phyloP scores from a whole-genome alignment of 2,888 invertebrate species.

The Notocelia uddmanniana region DNA sequence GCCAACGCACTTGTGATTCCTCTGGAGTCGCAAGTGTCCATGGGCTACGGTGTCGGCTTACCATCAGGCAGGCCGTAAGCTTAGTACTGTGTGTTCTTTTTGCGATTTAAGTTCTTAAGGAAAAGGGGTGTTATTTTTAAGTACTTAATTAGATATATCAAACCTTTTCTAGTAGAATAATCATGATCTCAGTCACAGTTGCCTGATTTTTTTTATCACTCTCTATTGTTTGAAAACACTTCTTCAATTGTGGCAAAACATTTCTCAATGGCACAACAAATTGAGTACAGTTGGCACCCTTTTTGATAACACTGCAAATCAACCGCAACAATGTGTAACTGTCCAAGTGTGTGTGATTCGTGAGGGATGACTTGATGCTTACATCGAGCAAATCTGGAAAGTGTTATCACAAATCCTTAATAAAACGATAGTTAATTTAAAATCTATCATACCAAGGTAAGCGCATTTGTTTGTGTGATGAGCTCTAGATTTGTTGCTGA shows the following conservation, averaged over 20 bases:
- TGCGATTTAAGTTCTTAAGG: background rate
- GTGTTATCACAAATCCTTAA: constrained; percentile 10
- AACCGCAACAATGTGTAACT: constrained; percentile 74
- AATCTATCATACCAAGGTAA: too few species aligned
- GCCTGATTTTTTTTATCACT: constrained; percentile 76
- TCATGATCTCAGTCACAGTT: constrained; percentile 70
- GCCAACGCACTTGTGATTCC: too few species aligned
- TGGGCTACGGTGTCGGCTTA: too few species aligned
- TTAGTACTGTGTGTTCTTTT: too few species aligned
- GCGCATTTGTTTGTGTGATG: too few species aligned
- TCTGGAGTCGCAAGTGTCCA: too few species aligned
- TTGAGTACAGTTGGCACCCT: constrained; percentile 74
- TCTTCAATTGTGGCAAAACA: constrained; percentile 63
- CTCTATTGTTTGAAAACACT: constrained; percentile 62
- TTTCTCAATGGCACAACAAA: constrained; percentile 70
- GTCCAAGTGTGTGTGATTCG: constrained; percentile 66
- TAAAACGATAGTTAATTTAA: too few species aligned
- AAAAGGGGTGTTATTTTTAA: background rate
- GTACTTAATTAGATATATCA: constrained; percentile 43
- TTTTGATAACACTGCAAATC: constrained; percentile 74
- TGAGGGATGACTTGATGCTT: constrained; percentile 62
- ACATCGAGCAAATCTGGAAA: constrained; percentile 74
- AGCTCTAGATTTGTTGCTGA: too few species aligned
- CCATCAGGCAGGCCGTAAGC: too few species aligned
- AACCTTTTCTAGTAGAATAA: constrained; percentile 71